Evolutionary conservation across 1,140 invertebrate species (phyloP), one percentile per base, ranked within the genome.

Genomic region (Chironomus tepperi): DNA sequence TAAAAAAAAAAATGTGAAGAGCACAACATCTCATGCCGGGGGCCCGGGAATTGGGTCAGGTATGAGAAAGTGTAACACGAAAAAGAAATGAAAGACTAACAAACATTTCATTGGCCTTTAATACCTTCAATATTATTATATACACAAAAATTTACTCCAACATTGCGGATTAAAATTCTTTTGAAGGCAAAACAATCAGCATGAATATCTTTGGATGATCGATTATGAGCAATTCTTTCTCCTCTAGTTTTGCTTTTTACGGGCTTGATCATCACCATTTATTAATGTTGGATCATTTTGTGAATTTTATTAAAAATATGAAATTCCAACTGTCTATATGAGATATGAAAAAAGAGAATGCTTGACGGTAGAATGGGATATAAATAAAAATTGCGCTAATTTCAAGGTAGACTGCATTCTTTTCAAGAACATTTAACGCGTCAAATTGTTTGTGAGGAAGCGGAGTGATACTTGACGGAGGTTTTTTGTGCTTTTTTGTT

Each of bases 81-180:
- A 57, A 57, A n/a, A 15, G 15, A 57, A 12, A 12, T 9, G 15
- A 57, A 57, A 57, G 47, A 57, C 8, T 57, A 57, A 57, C 47
- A 57, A 57, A 57, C 47, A 57, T 57, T 57, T 57, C 47, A 57
- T 57, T 57, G 47, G 47, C 47, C 47, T 57, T 57, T 57, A n/a
- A 57, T 57, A n/a, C 12, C n/a, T n/a, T 57, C 47, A 34, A 34
- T 34, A 34, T 34, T 34, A 34, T 34, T 57, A 7, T 47, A 47
- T n/a, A 57, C 12, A n/a, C 47, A n/a, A 12, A n/a, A 57, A n/a
- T n/a, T 12, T 15, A n/a, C 47, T 57, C 47, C 47, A 57, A n/a
- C 47, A 57, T 57, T 15, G 47, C 10, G 12, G 47, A 57, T 57
- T 57, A 57, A 57, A 57, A 57, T 57, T 57, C 47, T 57, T 57